Evolutionary conservation across 2,113 vertebrate genomes (phyloP), one percentile per base, ranked within the genome.

Genomic region (Dicaeum eximium): DNA sequence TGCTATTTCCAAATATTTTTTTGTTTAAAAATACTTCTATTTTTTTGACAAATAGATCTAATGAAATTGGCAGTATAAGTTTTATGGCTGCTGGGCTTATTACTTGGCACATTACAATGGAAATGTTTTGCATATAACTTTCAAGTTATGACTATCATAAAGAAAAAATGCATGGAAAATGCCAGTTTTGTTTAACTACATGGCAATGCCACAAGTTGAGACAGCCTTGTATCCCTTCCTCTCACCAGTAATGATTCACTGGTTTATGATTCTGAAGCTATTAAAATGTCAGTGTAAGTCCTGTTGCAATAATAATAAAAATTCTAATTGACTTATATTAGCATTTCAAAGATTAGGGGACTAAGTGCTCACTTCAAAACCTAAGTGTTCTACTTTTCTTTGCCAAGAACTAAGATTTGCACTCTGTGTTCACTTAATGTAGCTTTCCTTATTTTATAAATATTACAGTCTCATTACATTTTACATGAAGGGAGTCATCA

Each of bases 271-370:
- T 84, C 38, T 62, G 27, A 35, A 89, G 57, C 51, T 81, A 91
- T 82, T 83, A 93, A 86, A 92, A 95, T 72, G 58, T 90, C 82
- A 93, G 30, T 53, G 45, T 47, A 90, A 70, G 53, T 64, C 61
- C 48, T 91, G 48, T 42, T 91, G 69, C 65, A 91, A 48, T 7
- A 91, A 37, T 13, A 94, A 81, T 78, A 86, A 84, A 90, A 58
- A 33, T 62, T 70, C 58, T 80, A 70, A 86, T 64, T 66, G 60
- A 71, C 30, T n/a, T 60, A 8, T 21, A 86, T 83, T 87, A 71
- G 69, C 73, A 86, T 89, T 91, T 95, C 77, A 67, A 94, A 78
- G 73, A 81, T 70, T 20, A 71, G 33, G 30, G 35, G 38, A 80
- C 64, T 69, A 77, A 80, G 13, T 90, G 53, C 14, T 45, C 23